phyloP scores from a whole-genome alignment of 1,140 invertebrate species.

The Stegodyphus mimosarum region DNA sequence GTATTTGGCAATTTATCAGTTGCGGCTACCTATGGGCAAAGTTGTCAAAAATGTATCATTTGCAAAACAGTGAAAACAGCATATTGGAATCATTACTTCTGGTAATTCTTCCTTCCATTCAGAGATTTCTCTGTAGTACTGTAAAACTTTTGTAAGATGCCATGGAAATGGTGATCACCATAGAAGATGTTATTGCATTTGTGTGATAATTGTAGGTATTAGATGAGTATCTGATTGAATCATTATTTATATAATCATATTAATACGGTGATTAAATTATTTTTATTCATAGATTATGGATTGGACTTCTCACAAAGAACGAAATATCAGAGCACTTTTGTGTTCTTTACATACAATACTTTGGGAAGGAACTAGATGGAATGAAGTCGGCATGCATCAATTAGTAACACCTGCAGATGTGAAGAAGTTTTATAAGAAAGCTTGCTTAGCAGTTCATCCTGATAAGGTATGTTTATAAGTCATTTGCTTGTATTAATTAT shows the following conservation, averaged over 20 bases:
- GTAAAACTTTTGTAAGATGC: too few species aligned
- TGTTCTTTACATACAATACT: constrained; percentile 93
- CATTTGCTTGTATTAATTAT: too few species aligned
- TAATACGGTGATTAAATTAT: neutral
- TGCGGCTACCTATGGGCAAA: neutral
- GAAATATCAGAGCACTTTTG: constrained; percentile 93
- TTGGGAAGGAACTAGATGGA: constrained; percentile 95
- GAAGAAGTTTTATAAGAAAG: constrained; percentile 95
- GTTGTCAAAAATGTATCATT: neutral
- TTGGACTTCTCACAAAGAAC: constrained; percentile 95
- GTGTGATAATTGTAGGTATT: too few species aligned
- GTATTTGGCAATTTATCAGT: neutral
- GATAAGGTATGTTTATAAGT: constrained; percentile 83
- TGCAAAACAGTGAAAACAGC: too few species aligned
- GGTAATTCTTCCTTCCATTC: too few species aligned
- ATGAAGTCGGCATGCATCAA: constrained; percentile 92
- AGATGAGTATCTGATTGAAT: too few species aligned
- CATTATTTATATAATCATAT: too few species aligned
- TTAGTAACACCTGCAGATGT: constrained; percentile 90
- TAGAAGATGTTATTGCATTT: too few species aligned
- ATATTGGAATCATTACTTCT: too few species aligned
- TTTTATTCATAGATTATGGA: constrained; percentile 75
- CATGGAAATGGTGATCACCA: too few species aligned
- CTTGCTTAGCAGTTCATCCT: constrained; percentile 96
- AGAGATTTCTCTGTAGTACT: too few species aligned